Evolutionary conservation across 2,888 invertebrate genomes (phyloP).

Genomic region (Epinotia bilunana): DNA sequence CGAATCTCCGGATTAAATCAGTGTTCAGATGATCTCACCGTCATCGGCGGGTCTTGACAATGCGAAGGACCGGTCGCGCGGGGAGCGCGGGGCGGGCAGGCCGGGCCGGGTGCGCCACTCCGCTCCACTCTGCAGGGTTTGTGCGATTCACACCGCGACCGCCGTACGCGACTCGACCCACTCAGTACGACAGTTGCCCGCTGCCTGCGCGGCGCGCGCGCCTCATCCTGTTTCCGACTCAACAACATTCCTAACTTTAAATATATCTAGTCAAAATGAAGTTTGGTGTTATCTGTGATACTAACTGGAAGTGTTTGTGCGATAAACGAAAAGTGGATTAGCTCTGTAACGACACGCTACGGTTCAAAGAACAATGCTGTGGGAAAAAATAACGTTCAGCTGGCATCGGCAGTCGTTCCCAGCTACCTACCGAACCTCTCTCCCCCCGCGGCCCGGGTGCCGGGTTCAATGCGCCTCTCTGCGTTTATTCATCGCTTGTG

Average conservation of each 20-base stretch:
- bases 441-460: constrained; percentile 80
- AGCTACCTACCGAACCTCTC: constrained; percentile 81
- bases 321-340: constrained; percentile 64
- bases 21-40: constrained; percentile 80
- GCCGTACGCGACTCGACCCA: constrained; percentile 59
- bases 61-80: constrained; percentile 79
- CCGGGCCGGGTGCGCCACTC: constrained; percentile 66
- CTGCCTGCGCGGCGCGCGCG: constrained; percentile 79
- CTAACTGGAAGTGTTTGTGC: constrained; percentile 58
- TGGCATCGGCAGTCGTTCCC: constrained; percentile 83
- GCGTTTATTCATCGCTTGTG: constrained; percentile 84
- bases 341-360: constrained; percentile 69
- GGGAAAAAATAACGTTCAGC: constrained; percentile 86
- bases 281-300: constrained; percentile 55
- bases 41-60: constrained; percentile 77
- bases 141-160: constrained; percentile 74
- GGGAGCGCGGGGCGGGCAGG: constrained; percentile 61
- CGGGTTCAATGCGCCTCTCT: constrained; percentile 84
- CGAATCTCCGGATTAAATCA: constrained; percentile 63
- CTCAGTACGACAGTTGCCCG: constrained; percentile 76
- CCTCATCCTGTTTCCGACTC: constrained; percentile 56
- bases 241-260: constrained; percentile 64
- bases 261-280: constrained; percentile 71
- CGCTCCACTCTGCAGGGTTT: constrained; percentile 72
- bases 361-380: constrained; percentile 85